phyloP scores from a whole-genome alignment of 2,888 invertebrate species.

The Erebia aethiops region DNA sequence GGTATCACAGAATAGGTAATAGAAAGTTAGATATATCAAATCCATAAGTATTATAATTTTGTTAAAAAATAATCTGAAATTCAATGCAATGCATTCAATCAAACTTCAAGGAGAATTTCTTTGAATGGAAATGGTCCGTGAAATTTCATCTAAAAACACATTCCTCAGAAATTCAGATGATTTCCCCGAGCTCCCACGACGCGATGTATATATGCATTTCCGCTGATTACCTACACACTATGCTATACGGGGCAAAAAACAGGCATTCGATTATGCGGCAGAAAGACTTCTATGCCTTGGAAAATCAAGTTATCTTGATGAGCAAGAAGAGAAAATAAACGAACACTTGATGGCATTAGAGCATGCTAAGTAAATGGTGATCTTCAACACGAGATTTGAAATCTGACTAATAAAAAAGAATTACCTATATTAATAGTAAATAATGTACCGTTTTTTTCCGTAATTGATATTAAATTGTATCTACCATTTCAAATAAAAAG shows the following conservation, averaged over 20 bases:
- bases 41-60: too few species aligned
- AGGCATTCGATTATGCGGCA: conserved; percentile 9
- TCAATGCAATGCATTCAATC: conserved; percentile 5
- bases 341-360: conserved; percentile 5
- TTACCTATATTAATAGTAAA: background rate
- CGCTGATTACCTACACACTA: conserved; percentile 16
- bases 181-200: conserved; percentile 24
- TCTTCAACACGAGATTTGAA: background rate
- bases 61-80: background rate
- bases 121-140: conserved; percentile 5
- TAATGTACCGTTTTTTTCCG: background rate
- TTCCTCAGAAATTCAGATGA: conserved; percentile 14
- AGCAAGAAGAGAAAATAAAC: conserved; percentile 7
- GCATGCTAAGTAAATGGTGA: background rate
- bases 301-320: conserved; percentile 15
- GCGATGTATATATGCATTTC: conserved; percentile 7
- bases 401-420: background rate
- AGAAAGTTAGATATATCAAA: too few species aligned
- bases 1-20: too few species aligned
- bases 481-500: background rate
- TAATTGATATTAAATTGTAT: background rate
- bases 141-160: conserved; percentile 9
- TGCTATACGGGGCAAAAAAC: conserved; percentile 5
- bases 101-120: conserved; percentile 1
- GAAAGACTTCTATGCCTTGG: conserved; percentile 8